A percentile compares a stretch with the other conserved stretches of the same genome.
Evolutionary conservation across 2,797 vertebrate species (phyloP).

Genomic region (Myotis vivesi): DNA sequence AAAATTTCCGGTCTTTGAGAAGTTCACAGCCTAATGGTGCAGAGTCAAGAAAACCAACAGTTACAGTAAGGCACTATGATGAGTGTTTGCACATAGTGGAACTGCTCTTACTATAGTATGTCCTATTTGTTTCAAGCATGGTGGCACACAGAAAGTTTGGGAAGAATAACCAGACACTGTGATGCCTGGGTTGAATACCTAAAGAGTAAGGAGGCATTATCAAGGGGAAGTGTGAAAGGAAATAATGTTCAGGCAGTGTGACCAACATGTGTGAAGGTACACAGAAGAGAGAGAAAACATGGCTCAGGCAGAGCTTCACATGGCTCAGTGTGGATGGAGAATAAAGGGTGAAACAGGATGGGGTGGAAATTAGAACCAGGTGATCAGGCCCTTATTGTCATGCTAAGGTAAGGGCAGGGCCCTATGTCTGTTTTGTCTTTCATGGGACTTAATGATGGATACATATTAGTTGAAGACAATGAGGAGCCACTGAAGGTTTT

Average conservation of each 20-base stretch:
- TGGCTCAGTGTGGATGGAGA: background rate
- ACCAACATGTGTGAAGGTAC: background rate
- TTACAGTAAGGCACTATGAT: background rate
- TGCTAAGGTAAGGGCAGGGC: background rate
- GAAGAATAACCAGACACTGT: background rate
- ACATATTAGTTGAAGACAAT: background rate
- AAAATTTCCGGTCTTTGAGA: background rate
- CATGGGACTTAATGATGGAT: background rate
- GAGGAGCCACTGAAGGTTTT: background rate
- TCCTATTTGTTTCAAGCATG: background rate
- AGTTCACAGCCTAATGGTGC: background rate
- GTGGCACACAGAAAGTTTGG: background rate
- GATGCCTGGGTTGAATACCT: background rate
- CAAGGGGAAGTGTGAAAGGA: background rate
- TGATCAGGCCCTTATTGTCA: background rate
- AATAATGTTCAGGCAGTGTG: background rate
- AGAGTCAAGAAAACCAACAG: background rate
- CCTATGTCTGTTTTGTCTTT: background rate
- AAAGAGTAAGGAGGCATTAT: background rate
- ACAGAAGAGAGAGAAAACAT: background rate
- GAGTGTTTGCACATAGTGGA: background rate
- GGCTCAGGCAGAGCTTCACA: background rate
- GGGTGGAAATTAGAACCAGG: background rate
- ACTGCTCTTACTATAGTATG: background rate
- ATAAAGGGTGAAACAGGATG: background rate